Percentiles rank a stretch among this genome's conserved stretches.
phyloP scores from a whole-genome alignment of 2,888 invertebrate genomes.

The Acrobasis repandana region DNA sequence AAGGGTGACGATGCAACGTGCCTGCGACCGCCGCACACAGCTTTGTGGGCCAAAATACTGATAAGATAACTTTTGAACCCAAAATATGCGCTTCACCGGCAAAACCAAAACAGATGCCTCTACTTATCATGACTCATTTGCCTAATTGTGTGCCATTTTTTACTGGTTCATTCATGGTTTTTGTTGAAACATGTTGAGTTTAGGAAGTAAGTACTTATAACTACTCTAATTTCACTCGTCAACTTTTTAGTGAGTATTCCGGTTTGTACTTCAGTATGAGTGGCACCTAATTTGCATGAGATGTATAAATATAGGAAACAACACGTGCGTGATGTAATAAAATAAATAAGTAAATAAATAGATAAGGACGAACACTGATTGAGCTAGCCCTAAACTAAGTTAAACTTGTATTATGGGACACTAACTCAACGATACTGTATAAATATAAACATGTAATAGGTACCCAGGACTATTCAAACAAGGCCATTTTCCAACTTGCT shows the following conservation, averaged over 20 bases:
- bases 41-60: conserved; percentile 43
- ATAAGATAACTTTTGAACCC: conserved; percentile 43
- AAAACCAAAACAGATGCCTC: conserved; percentile 13
- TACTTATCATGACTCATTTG: conserved; percentile 1
- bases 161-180: background rate
- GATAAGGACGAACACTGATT: no score
- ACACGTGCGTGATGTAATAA: no score
- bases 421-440: no score
- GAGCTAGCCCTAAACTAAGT: no score
- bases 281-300: no score
- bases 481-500: no score
- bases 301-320: no score
- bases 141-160: conserved; percentile 4
- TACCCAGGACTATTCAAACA: no score
- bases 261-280: no score
- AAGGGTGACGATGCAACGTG: conserved; percentile 60
- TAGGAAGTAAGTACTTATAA: background rate
- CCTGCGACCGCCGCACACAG: conserved; percentile 46
- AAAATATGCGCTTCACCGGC: background rate
- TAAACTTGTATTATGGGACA: no score
- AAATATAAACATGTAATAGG: no score
- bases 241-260: background rate
- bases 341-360: no score
- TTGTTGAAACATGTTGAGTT: background rate
- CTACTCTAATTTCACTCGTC: background rate